Conservation (phyloP, 2,888 invertebrate species). For the Oegoconia quadripuncta region DNA sequence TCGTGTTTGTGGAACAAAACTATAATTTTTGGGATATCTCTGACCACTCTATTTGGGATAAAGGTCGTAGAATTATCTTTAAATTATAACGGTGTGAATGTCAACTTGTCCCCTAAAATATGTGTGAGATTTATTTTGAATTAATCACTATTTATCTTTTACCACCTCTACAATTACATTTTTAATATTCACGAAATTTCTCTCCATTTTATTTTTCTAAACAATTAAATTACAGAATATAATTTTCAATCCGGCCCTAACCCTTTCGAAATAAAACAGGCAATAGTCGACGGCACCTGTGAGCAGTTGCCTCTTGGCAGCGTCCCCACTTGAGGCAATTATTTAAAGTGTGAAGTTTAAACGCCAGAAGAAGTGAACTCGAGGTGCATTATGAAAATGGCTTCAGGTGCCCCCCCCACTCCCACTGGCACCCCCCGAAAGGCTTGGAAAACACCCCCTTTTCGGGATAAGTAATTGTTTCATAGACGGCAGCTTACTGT, state of each 20-base stretch:
- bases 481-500: slow-evolving; percentile 11
- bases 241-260: background rate
- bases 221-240: too few species aligned
- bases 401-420: slow-evolving; percentile 27
- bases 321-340: slow-evolving; percentile 33
- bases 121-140: too few species aligned
- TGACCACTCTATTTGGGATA: too few species aligned
- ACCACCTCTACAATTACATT: too few species aligned
- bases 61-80: too few species aligned
- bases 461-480: slow-evolving; percentile 44
- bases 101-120: too few species aligned
- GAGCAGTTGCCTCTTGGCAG: slow-evolving; percentile 13
- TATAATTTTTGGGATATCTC: too few species aligned
- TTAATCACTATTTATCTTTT: too few species aligned
- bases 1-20: too few species aligned
- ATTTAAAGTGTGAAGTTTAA: slow-evolving; percentile 57
- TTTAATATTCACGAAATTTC: too few species aligned
- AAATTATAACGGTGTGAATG: too few species aligned
- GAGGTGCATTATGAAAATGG: slow-evolving; percentile 57
- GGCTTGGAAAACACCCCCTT: slow-evolving; percentile 16
- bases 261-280: slow-evolving; percentile 1
- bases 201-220: background rate
- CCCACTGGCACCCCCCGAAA: slow-evolving; percentile 16
- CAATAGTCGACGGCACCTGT: slow-evolving; percentile 20
- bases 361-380: slow-evolving; percentile 33